Evolutionary conservation across 2,797 vertebrate species (phyloP), one percentile per base, ranked within the genome.

Genomic region (Scolopax rusticola): DNA sequence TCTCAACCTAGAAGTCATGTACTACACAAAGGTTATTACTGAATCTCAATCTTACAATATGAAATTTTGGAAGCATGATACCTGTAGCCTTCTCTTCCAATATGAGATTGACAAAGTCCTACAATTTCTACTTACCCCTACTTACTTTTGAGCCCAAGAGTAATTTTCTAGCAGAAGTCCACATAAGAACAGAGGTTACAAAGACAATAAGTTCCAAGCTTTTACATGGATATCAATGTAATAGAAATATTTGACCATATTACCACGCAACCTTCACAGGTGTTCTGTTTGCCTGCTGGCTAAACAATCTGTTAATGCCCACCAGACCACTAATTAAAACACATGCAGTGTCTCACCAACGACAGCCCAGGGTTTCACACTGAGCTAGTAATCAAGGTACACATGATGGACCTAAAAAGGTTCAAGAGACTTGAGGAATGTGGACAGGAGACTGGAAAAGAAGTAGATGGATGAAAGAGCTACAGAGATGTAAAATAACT

Each of bases 361-460:
- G 70, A 59, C 67, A 74, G 91, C 59, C 63, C 48, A 6, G 0
- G 0, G 71, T 40, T 89, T 79, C 1, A 0, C 71, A 77, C 53
- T 50, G 24, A 92, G 59, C 18, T 59, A 16, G 30, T 40, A 67
- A 83, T 85, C 78, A 80, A 59, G 11, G 48, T 14, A 53, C 87
- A 91, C 0, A 8, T 83, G 87, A 96, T 8, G 23, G 48, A 91
- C 71, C 71, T 85, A 85, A 74, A 95, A 96, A 83, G 51, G 94
- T 95, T 95, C 78, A 74, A 89, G 84, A 89, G 64, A 75, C 45
- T 80, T 80, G 53, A 95, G 91, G 91, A 95, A 95, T 95, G 89
- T 48, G n/a, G 48, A 56, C 63, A 63, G 78, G 60, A 27, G 47
- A 73, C 67, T 43, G 38, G 30, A 54, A 93, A 79, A 79, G n/a